Evolutionary conservation across 92 coral and sea anemone species (phyloP).

Genomic region (Zoanthus solanderi): DNA sequence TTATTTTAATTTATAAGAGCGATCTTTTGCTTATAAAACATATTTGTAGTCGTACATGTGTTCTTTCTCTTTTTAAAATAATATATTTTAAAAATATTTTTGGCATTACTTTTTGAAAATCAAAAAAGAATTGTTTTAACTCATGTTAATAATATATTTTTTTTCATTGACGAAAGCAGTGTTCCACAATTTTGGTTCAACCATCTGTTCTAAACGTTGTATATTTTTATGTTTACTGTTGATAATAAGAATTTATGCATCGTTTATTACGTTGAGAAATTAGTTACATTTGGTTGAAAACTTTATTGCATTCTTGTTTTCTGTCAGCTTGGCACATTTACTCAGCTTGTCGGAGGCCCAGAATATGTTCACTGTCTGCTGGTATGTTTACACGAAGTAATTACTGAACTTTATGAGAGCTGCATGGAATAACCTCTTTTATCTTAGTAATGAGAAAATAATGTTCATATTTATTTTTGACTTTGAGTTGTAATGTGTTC

Average conservation of each 20-base stretch:
- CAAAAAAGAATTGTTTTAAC: background rate
- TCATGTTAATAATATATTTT: background rate
- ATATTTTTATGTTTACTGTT: background rate
- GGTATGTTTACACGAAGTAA: slow-evolving; percentile 64
- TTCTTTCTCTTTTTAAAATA: no score
- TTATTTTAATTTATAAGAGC: background rate
- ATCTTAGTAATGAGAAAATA: no score
- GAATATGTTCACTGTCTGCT: slow-evolving; percentile 93
- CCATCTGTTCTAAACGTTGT: background rate
- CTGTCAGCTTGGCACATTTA: slow-evolving; percentile 93
- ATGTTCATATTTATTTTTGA: no score
- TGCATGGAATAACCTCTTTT: no score
- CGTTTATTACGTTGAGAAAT: background rate
- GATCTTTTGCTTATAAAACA: no score
- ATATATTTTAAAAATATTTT: background rate
- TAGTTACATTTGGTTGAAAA: background rate
- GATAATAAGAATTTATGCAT: background rate
- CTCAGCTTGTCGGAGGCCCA: slow-evolving; percentile 96
- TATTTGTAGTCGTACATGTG: no score
- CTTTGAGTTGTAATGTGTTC: no score
- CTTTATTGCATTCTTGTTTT: background rate
- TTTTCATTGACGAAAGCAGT: background rate
- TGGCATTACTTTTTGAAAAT: background rate
- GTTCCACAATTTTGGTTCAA: background rate
- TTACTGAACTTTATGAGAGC: no score